Evolutionary conservation across 2,797 vertebrate species (phyloP), one percentile per base, ranked within the genome.

Genomic region (Erethizon dorsatum): DNA sequence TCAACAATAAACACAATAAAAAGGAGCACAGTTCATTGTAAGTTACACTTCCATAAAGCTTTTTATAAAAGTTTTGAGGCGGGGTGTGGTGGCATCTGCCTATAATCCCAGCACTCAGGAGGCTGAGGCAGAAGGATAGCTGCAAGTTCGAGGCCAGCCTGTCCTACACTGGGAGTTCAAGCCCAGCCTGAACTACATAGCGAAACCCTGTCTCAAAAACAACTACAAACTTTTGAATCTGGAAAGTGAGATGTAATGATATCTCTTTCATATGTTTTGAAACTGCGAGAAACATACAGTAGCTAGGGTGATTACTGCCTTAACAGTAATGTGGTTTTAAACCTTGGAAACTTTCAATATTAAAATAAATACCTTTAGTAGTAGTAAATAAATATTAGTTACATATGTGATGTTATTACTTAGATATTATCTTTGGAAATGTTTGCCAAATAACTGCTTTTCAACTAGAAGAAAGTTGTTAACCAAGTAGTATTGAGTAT

Each of bases 381-480:
- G 45, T 78, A 41, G 9, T 37, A 63, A 69, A 85, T 24, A 57
- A 61, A 84, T 63, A 85, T 45, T 11, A 88, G n/a, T 77, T 79
- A 84, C 10, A 33, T 89, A 33, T 69, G 54, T 83, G 45, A 47
- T 85, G 12, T 56, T 85, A 56, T 93, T 63, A 61, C 54, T 86
- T 80, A 65, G 24, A 41, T 67, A 77, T 17, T 87, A n/a, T 85
- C 71, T 89, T 85, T 37, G 73, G 13, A 85, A 73, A 85, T 63
- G 33, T 83, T 93, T 90, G 13, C 63, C 63, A 96, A 95, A 79
- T 71, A 92, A 50, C 75, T 83, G 83, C 14, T 86, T 91, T 88
- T 88, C 41, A 83, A 65, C 37, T 59, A 52, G 50, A 50, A 67
- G 87, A 61, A 73, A 63, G 17, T 31, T n/a, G 47, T 37, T 37